Percentiles rank a stretch among this genome's conserved stretches.
Conservation (phyloP, 1,140 invertebrate genomes). For the Charaxes varanes region DNA sequence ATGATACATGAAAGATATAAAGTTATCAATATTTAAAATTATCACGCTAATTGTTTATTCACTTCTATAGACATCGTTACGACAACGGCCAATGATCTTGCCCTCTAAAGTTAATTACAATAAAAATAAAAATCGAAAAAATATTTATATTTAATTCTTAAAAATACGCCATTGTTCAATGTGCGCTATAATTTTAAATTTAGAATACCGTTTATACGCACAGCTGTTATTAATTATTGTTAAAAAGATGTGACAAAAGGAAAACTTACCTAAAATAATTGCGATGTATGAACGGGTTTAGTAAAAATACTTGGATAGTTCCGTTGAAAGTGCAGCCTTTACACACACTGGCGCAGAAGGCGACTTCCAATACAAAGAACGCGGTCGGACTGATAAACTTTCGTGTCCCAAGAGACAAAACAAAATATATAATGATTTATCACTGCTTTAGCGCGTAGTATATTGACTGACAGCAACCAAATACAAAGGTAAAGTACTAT, state of each 20-base stretch:
- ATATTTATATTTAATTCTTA: too few relatives aligned
- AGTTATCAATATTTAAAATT: too few relatives aligned
- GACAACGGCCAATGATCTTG: too few relatives aligned
- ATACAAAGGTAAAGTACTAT: conserved; percentile 36
- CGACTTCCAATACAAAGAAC: conserved; percentile 51
- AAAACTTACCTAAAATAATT: conserved; percentile 22
- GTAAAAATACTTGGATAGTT: conserved; percentile 9
- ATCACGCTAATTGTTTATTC: too few relatives aligned
- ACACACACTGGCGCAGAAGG: conserved; percentile 73
- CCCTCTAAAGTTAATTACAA: too few relatives aligned
- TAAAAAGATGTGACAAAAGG: neutral
- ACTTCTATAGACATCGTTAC: too few relatives aligned
- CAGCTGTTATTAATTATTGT: neutral
- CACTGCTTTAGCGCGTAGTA: conserved; percentile 36
- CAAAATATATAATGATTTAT: conserved; percentile 44
- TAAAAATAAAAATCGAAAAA: too few relatives aligned
- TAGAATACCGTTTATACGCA: too few relatives aligned
- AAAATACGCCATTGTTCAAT: too few relatives aligned
- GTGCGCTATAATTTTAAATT: too few relatives aligned
- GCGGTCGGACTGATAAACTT: conserved; percentile 43
- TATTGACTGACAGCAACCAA: conserved; percentile 31
- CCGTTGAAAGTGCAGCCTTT: conserved; percentile 64
- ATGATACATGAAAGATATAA: too few relatives aligned
- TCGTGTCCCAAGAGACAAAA: conserved; percentile 32
- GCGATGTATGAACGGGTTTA: conserved; percentile 6